A percentile compares a stretch with the other conserved stretches of the same genome.
Conservation (phyloP, 2,113 vertebrate genomes). For the Emydocephalus ijimae region DNA sequence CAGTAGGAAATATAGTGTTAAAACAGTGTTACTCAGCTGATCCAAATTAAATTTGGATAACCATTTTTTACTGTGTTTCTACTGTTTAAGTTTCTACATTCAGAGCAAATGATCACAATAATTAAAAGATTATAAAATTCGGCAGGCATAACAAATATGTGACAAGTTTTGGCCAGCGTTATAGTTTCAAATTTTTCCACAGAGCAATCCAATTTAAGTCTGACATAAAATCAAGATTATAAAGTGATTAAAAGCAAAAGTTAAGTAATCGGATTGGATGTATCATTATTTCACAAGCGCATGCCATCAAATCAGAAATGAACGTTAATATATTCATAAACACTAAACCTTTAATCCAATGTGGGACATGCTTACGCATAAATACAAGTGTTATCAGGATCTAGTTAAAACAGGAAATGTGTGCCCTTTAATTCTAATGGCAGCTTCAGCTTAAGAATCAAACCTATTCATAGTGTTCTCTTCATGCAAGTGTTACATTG, state of each 20-base stretch:
- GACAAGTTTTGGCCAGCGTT: background rate
- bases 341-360: conserved; percentile 51
- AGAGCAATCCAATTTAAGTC: background rate
- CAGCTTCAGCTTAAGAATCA: conserved; percentile 5
- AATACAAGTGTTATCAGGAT: conserved; percentile 54
- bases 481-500: background rate
- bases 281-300: conserved; percentile 40
- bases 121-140: background rate
- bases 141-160: background rate
- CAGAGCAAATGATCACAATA: conserved; percentile 1
- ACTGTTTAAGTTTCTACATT: conserved; percentile 4
- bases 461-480: background rate
- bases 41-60: background rate
- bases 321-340: conserved; percentile 50
- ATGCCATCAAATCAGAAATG: conserved; percentile 33
- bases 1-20: background rate
- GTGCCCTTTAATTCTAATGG: conserved; percentile 27
- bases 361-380: conserved; percentile 56
- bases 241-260: conserved; percentile 26
- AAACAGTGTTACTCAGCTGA: conserved; percentile 4
- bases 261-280: conserved; percentile 15
- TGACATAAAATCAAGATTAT: conserved; percentile 31
- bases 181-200: background rate
- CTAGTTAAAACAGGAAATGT: conserved; percentile 52
- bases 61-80: background rate